Percentiles rank a stretch among this genome's conserved stretches.
phyloP scores from a whole-genome alignment of 2,113 vertebrate genomes.

The Dicentrarchus labrax region DNA sequence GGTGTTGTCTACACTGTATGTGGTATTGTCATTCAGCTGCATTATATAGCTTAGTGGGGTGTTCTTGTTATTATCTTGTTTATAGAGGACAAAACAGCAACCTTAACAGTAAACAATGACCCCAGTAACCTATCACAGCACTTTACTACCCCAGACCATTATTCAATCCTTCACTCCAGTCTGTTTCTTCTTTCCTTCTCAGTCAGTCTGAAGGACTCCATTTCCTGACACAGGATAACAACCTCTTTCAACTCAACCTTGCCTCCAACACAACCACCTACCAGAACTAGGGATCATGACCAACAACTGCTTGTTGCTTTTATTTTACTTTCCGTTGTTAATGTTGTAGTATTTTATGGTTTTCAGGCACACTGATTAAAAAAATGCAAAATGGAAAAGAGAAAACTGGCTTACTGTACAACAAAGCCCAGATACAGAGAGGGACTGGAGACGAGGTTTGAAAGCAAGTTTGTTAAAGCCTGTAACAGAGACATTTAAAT shows the following conservation, averaged over 20 bases:
- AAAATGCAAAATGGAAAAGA: neutral
- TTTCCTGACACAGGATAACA: neutral
- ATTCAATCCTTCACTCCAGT: slow-evolving; percentile 4
- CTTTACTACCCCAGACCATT: slow-evolving; percentile 10
- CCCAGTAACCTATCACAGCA: slow-evolving; percentile 17
- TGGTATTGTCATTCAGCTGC: neutral
- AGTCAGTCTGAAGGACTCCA: slow-evolving; percentile 23
- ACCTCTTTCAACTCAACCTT: slow-evolving; percentile 8
- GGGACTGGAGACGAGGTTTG: slow-evolving; percentile 14
- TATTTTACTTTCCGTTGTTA: slow-evolving; percentile 10
- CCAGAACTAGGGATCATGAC: slow-evolving; percentile 6
- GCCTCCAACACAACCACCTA: neutral
- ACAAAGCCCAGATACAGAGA: slow-evolving; percentile 20
- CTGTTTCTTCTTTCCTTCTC: slow-evolving; percentile 14
- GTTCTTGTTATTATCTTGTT: slow-evolving; percentile 28
- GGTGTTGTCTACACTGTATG: neutral
- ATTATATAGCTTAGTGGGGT: neutral
- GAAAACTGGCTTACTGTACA: neutral
- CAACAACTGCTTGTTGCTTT: slow-evolving; percentile 9
- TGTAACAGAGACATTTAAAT: slow-evolving; percentile 25
- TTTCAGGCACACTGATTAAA: slow-evolving; percentile 4
- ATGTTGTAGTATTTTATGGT: neutral
- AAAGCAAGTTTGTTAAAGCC: slow-evolving; percentile 38
- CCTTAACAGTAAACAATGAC: slow-evolving; percentile 10
- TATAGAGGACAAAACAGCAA: slow-evolving; percentile 9